These are phyloP conservation scores for Aeoliscus strigatus DNA, from an alignment of 2,797 vertebrate genomes.

Conservation along the genomic window DNA sequence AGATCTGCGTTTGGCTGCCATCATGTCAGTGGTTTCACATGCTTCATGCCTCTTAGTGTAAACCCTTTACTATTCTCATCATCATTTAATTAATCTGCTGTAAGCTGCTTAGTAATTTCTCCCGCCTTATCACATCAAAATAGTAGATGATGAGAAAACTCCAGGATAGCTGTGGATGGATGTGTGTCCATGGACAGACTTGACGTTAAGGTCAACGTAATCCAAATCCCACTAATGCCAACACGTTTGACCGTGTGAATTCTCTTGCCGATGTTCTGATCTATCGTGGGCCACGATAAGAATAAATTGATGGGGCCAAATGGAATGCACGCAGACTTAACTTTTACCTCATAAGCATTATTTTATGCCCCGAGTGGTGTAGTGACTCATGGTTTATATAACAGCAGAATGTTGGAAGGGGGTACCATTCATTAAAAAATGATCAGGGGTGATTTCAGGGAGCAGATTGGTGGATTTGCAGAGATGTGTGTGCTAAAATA, in stretches of 20 bases:
- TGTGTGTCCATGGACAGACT: slow-evolving; percentile 31
- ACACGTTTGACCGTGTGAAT: no score
- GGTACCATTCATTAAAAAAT: slow-evolving; percentile 67
- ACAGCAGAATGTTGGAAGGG: slow-evolving; percentile 50
- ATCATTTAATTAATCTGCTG: slow-evolving; percentile 71
- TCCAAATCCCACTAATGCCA: slow-evolving; percentile 39
- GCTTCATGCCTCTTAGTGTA: slow-evolving; percentile 58
- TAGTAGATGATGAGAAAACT: slow-evolving; percentile 48
- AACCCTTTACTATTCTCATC: slow-evolving; percentile 66
- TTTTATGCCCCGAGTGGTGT: slow-evolving; percentile 60
- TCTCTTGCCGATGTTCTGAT: no score
- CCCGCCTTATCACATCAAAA: slow-evolving; percentile 59
- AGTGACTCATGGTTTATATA: slow-evolving; percentile 70
- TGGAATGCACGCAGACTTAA: slow-evolving; percentile 51
- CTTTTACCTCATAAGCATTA: slow-evolving; percentile 67
- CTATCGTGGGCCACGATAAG: slow-evolving; percentile 23
- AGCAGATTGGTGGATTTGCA: slow-evolving; percentile 30
- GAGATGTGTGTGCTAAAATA: slow-evolving; percentile 20
- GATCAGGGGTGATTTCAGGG: slow-evolving; percentile 53
- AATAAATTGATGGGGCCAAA: slow-evolving; percentile 19
- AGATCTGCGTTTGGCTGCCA: slow-evolving; percentile 43
- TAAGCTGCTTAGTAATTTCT: slow-evolving; percentile 65
- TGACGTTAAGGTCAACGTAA: slow-evolving; percentile 44
- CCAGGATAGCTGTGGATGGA: slow-evolving; percentile 23
- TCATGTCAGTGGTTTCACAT: slow-evolving; percentile 47